These are phyloP conservation scores for Trichogramma evanescens DNA, from an alignment of 2,888 invertebrate genomes.

Conservation along the genomic window DNA sequence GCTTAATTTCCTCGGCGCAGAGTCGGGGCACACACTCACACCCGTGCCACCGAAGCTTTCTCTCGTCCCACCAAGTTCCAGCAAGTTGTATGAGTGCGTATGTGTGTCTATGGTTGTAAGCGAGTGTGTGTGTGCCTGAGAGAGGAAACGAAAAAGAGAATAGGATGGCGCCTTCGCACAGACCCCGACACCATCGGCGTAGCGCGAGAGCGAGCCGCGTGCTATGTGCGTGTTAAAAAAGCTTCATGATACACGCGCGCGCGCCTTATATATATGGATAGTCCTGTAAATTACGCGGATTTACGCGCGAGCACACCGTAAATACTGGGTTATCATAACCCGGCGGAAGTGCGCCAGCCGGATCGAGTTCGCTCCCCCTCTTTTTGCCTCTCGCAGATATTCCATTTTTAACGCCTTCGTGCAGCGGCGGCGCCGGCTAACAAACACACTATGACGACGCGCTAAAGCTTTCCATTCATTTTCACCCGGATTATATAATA, in stretches of 20 bases:
- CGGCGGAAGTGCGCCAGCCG: conserved; percentile 31
- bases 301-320: conserved; percentile 35
- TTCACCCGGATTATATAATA: conserved; percentile 26
- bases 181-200: too few relatives aligned
- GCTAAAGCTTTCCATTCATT: conserved; percentile 39
- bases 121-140: background rate
- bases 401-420: background rate
- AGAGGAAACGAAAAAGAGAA: background rate
- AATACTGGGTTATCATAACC: conserved; percentile 45
- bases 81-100: too few relatives aligned
- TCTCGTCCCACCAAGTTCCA: too few relatives aligned
- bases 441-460: conserved; percentile 29
- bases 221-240: background rate
- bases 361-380: conserved; percentile 7
- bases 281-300: conserved; percentile 39
- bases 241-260: conserved; percentile 2
- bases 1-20: conserved; percentile 16
- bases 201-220: too few relatives aligned
- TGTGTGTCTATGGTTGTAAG: too few relatives aligned
- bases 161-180: background rate
- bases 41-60: too few relatives aligned
- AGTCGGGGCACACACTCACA: background rate
- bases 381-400: too few relatives aligned
- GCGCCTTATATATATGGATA: background rate
- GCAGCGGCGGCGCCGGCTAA: conserved; percentile 22